Percentiles rank a stretch among this genome's conserved stretches.
Evolutionary conservation across 2,888 invertebrate genomes (phyloP).

Genomic region (Salpingus planirostris): DNA sequence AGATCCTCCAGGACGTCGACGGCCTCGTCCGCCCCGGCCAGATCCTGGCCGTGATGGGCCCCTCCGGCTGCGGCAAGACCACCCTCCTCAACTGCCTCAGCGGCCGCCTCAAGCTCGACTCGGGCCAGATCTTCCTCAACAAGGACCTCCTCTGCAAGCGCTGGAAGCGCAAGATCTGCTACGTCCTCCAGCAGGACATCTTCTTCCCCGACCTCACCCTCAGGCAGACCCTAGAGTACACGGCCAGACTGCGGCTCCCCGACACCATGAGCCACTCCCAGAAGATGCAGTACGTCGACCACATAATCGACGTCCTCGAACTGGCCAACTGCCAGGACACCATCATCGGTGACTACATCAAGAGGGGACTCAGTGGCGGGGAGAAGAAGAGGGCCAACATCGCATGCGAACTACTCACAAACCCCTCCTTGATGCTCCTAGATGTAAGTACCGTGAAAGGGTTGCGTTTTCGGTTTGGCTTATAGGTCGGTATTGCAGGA

Average conservation of each 20-base stretch:
- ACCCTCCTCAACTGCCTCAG: constrained; percentile 67
- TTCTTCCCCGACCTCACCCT: constrained; percentile 73
- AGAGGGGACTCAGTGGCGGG: constrained; percentile 70
- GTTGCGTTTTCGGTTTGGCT: too few species aligned
- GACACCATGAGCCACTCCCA: constrained; percentile 61
- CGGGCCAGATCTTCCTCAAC: constrained; percentile 48
- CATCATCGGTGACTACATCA: constrained; percentile 66
- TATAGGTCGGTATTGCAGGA: constrained; percentile 57
- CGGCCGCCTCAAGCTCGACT: constrained; percentile 57
- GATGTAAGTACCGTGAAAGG: constrained; percentile 52
- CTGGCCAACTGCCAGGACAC: constrained; percentile 67
- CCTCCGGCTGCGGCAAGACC: constrained; percentile 71
- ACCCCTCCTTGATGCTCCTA: constrained; percentile 68
- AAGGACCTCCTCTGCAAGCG: constrained; percentile 39
- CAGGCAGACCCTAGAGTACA: constrained; percentile 62
- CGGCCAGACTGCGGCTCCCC: constrained; percentile 54
- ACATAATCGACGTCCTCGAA: constrained; percentile 67
- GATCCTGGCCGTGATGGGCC: constrained; percentile 73
- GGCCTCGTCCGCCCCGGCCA: constrained; percentile 69
- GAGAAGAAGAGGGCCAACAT: constrained; percentile 78
- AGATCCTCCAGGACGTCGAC: constrained; percentile 60
- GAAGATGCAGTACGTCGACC: constrained; percentile 69
- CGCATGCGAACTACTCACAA: constrained; percentile 72
- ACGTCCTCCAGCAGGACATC: constrained; percentile 73
- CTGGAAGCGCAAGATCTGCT: constrained; percentile 68